Base-by-base conservation (phyloP, 2,888 invertebrate species). In the Andrena trimmerana region DNA sequence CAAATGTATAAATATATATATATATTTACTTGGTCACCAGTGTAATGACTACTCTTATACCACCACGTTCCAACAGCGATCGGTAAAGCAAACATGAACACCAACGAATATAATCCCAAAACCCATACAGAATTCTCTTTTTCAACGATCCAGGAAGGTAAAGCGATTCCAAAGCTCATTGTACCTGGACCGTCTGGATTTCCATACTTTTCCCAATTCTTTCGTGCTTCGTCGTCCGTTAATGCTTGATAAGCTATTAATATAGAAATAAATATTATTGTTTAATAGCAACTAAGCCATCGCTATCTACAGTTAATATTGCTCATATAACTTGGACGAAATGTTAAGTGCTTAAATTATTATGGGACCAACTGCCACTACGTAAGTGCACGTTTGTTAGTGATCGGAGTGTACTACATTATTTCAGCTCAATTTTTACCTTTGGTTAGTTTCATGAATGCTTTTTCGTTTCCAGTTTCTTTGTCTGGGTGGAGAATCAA, bases 111-210 rank as follows among this genome's bases (percentile, higher is more conserved):
- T 1, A 99, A 95, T 3, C 99, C 99, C 67, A 99, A 95, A 6
- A 99, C 99, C 99, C 99, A 99, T 31, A 99, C 97, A 88, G 99
- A 99, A 94, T 99, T 99, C 94, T 99, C 99, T 94, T 99, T 99
- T 93, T 99, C 99, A 10, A 99, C 99, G 94, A 99, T 99, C 99
- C 99, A 99, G 73, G 99, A 99, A 6, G 99, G 99, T 72, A 99
- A 94, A 7, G 99, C 99, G 93, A 99, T 99, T 78, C 99, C 99
- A 96, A 99, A 99, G 90, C 98, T 98, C 97, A 99, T 99, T 31
- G 99, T 99, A 85, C 99, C 99, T 0, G 99, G 99, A 2, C 99
- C 99, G 95, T 99, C 99, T 0, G 99, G 99, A 95, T 99, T 99
- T 29, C 99, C 99, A 96, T 99, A 99, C 94, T 98, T 98, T 93